A percentile compares a stretch with the other conserved stretches of the same genome.
These are phyloP conservation scores for Pteronura brasiliensis DNA, from an alignment of 2,113 vertebrate species.

Conservation along the genomic window DNA sequence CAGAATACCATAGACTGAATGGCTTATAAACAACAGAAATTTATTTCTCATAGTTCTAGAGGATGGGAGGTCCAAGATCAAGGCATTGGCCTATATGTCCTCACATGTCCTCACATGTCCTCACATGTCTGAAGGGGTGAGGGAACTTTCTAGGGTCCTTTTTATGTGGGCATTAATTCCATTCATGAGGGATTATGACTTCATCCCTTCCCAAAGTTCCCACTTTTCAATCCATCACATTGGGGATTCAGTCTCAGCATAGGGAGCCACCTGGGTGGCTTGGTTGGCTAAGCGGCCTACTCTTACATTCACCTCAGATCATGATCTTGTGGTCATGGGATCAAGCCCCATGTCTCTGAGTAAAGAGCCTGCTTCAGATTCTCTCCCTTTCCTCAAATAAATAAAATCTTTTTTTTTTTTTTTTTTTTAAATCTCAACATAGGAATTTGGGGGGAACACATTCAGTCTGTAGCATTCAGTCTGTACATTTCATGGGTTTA, in stretches of 20 bases:
- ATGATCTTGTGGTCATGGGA: background rate
- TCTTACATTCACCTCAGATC: background rate
- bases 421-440: background rate
- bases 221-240: background rate
- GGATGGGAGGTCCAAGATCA: background rate
- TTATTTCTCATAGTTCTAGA: background rate
- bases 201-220: background rate
- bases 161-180: background rate
- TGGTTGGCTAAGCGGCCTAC: background rate
- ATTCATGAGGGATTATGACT: background rate
- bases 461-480: background rate
- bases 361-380: background rate
- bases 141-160: background rate
- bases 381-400: background rate
- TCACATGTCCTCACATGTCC: background rate
- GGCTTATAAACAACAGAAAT: background rate
- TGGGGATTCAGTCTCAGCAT: background rate
- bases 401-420: background rate
- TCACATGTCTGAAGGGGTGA: background rate
- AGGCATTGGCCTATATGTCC: background rate
- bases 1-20: background rate
- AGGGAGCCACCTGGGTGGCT: rapidly evolving
- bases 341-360: background rate
- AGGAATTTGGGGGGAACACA: background rate
- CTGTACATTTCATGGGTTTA: background rate